A percentile compares a stretch with the other conserved stretches of the same genome.
Evolutionary conservation across 1,140 invertebrate species (phyloP).

Genomic region (Drosophila grimshawi): DNA sequence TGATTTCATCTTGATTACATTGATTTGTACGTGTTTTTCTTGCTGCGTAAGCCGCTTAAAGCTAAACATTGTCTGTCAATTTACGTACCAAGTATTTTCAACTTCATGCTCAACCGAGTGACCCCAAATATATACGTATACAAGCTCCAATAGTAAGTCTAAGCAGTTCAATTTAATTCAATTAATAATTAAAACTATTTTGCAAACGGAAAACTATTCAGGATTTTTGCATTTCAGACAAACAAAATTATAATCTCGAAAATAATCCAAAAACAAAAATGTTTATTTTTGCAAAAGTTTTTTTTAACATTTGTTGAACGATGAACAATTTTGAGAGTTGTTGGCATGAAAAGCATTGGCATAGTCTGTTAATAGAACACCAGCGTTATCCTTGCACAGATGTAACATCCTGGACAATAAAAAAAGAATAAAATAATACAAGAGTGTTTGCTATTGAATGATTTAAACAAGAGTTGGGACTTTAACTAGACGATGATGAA

Average conservation of each 20-base stretch:
- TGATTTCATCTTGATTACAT: constrained; percentile 81
- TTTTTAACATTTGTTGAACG: background rate
- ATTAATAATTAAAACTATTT: too few species aligned
- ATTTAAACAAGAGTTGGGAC: constrained; percentile 24
- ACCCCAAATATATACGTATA: background rate
- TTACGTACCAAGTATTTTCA: background rate
- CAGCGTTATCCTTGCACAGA: constrained; percentile 12
- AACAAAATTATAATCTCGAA: background rate
- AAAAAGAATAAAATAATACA: background rate
- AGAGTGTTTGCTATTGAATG: constrained; percentile 14
- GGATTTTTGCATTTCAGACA: background rate
- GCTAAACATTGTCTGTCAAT: constrained; percentile 14
- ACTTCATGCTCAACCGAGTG: background rate
- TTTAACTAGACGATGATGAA: constrained; percentile 3
- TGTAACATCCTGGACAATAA: background rate
- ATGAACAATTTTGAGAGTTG: background rate
- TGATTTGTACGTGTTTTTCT: constrained; percentile 54
- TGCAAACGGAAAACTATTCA: too few species aligned
- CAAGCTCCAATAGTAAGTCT: too few species aligned
- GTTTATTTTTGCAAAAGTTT: background rate
- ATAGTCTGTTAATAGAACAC: constrained; percentile 1
- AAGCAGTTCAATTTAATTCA: too few species aligned
- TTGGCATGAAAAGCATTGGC: background rate
- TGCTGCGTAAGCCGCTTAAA: constrained; percentile 49
- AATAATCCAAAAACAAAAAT: background rate